Evolutionary conservation across 2,888 invertebrate species (phyloP).

Genomic region (Nebria brevicollis): DNA sequence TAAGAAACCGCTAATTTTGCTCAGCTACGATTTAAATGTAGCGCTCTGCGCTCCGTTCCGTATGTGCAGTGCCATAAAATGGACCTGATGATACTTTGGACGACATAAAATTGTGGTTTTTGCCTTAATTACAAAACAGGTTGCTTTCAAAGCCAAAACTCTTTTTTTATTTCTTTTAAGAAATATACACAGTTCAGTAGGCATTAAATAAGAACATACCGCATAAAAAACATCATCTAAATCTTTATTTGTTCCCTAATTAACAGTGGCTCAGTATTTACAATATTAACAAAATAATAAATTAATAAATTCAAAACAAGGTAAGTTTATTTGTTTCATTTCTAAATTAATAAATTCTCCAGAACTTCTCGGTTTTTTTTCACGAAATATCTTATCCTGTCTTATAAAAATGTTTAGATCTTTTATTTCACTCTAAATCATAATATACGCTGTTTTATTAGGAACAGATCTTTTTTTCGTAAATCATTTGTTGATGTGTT

Average conservation of each 20-base stretch:
- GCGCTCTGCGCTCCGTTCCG: constrained; percentile 25
- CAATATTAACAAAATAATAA: too few species aligned
- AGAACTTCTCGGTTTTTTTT: not conserved
- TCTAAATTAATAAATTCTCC: too few species aligned
- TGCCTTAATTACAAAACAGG: constrained; percentile 31
- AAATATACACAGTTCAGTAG: not conserved
- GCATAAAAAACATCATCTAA: too few species aligned
- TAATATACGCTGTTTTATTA: not conserved
- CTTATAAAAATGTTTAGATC: not conserved
- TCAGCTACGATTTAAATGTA: constrained; percentile 44
- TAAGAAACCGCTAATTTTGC: constrained; percentile 47
- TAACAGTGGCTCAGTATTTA: too few species aligned
- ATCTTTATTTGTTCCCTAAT: too few species aligned
- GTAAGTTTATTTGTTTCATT: too few species aligned
- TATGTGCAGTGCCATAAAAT: constrained; percentile 10
- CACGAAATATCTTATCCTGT: not conserved
- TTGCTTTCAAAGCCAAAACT: not conserved
- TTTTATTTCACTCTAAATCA: not conserved
- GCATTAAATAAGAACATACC: too few species aligned
- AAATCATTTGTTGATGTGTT: constrained; percentile 27
- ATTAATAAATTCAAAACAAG: too few species aligned
- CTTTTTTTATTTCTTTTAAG: not conserved
- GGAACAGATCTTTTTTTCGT: not conserved
- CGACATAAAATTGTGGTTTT: constrained; percentile 42
- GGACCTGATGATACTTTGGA: not conserved